Evolutionary conservation across 1,140 invertebrate species (phyloP).

Genomic region (Drosophila yakuba): DNA sequence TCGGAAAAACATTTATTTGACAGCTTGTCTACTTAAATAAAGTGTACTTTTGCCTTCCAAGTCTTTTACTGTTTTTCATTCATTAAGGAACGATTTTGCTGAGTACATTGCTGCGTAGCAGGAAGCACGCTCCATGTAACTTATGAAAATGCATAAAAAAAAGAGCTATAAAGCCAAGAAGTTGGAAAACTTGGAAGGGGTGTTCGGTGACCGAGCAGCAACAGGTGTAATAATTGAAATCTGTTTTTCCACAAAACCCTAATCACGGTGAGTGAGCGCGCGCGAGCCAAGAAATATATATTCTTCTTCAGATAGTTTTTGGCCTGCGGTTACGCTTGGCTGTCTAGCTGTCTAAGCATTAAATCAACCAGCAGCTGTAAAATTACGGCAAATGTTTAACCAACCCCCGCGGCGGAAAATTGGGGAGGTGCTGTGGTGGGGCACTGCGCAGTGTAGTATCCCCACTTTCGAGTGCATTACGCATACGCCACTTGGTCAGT

Average conservation of each 20-base stretch:
- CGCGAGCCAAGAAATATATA: constrained; percentile 37
- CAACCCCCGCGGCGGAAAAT: constrained; percentile 18
- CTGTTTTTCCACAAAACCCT: constrained; percentile 65
- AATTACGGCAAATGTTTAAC: constrained; percentile 56
- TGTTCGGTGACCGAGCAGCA: constrained; percentile 47
- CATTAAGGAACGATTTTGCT: constrained; percentile 5
- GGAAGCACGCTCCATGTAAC: constrained; percentile 75
- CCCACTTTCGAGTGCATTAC: constrained; percentile 12
- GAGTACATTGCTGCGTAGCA: constrained; percentile 54
- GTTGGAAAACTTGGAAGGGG: constrained; percentile 40
- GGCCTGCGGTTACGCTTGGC: constrained; percentile 65
- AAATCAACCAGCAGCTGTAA: constrained; percentile 73
- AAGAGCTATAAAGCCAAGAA: constrained; percentile 26
- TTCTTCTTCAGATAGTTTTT: constrained; percentile 44
- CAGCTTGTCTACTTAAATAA: too few relatives aligned
- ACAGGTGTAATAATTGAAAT: constrained; percentile 83
- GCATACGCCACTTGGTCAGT: constrained; percentile 41
- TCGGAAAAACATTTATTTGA: neutral
- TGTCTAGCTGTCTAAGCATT: constrained; percentile 53
- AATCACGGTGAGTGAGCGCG: constrained; percentile 63
- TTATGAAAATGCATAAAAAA: constrained; percentile 54
- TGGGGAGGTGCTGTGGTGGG: constrained; percentile 7
- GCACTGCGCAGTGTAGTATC: neutral
- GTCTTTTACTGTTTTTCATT: neutral
- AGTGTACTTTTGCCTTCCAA: neutral